Conservation (phyloP, 2,888 invertebrate genomes). For the Lasioglossum oenotherae region DNA sequence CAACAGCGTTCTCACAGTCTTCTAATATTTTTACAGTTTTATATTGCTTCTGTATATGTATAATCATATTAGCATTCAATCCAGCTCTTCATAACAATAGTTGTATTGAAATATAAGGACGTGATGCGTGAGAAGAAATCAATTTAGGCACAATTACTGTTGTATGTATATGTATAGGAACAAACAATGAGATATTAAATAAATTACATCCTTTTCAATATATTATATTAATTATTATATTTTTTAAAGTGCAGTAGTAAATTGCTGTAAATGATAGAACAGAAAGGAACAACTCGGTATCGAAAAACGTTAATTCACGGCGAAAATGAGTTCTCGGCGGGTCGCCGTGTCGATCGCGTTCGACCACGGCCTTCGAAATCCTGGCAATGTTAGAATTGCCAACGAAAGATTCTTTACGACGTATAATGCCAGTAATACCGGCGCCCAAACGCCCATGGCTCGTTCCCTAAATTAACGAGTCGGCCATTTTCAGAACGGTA, state of each 20-base stretch:
- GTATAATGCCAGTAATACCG: slow-evolving; percentile 6
- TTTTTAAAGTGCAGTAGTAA: not conserved
- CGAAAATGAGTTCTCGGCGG: not conserved
- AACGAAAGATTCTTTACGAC: not conserved
- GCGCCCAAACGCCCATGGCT: not conserved
- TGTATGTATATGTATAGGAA: not conserved
- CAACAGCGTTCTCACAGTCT: not conserved
- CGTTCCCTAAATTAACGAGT: slow-evolving; percentile 29
- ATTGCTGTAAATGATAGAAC: not conserved
- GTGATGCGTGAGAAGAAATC: slow-evolving; percentile 3
- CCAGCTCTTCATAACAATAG: not conserved
- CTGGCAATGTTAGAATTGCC: not conserved
- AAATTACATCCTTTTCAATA: not conserved
- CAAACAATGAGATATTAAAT: not conserved
- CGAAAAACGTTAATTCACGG: not conserved
- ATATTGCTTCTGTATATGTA: not conserved
- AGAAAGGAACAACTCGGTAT: not conserved
- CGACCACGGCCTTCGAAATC: not conserved
- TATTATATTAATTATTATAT: not conserved
- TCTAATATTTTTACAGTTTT: not conserved
- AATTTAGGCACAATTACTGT: not conserved
- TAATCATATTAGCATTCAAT: not conserved
- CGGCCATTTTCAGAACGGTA: slow-evolving; percentile 30
- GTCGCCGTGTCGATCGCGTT: not conserved
- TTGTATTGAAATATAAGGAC: not conserved